These are phyloP conservation scores for Sus cebifrons DNA, from an alignment of 2,797 vertebrate species.

Conservation along the genomic window DNA sequence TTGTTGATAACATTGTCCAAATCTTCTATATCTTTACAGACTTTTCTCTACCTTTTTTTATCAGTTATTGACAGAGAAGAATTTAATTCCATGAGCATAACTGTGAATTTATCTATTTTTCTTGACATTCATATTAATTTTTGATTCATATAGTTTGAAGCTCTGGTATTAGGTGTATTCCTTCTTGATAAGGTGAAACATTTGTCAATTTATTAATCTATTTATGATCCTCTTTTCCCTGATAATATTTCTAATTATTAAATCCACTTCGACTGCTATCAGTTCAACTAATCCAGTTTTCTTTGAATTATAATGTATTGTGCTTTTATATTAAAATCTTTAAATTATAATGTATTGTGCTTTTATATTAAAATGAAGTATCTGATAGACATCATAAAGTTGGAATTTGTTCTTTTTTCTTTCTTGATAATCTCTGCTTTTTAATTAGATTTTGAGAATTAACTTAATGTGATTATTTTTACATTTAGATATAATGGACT, in stretches of 20 bases:
- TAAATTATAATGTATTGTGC: neutral
- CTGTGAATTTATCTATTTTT: neutral
- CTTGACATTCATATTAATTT: neutral
- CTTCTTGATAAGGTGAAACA: neutral
- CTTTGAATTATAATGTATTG: neutral
- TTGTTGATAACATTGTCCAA: neutral
- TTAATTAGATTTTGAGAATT: neutral
- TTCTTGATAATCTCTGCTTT: neutral
- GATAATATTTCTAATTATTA: neutral
- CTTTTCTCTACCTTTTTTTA: neutral
- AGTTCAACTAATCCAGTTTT: neutral
- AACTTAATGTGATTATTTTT: neutral
- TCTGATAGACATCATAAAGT: neutral
- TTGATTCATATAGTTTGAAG: neutral
- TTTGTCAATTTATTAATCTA: neutral
- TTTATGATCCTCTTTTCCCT: neutral
- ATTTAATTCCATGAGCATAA: neutral
- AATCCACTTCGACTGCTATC: neutral
- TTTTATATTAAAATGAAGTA: neutral
- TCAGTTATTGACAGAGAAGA: neutral
- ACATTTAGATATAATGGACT: neutral
- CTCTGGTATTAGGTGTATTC: neutral
- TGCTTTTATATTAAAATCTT: neutral
- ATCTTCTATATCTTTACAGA: neutral
- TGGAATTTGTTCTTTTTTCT: neutral